Percentiles rank a stretch among this genome's conserved stretches.
Conservation (phyloP, 2,797 vertebrate species). For the Alosa sapidissima region DNA sequence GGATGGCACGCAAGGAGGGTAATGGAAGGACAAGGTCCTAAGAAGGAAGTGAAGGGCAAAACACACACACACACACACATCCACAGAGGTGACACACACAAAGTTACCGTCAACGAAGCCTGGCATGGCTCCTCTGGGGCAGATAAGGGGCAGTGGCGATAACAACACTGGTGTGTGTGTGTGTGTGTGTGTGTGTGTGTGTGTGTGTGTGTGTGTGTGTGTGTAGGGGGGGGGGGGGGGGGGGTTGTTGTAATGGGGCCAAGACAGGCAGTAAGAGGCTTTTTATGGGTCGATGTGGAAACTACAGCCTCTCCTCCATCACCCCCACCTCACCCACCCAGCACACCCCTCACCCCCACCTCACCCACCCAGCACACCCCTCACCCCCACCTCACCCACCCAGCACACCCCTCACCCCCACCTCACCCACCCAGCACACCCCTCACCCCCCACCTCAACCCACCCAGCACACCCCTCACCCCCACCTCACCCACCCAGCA, state of each 20-base stretch:
- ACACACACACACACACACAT: not conserved
- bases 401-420: no score
- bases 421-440: no score
- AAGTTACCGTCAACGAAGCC: not conserved
- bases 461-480: no score
- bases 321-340: not conserved
- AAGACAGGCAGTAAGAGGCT: not conserved
- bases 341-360: not conserved
- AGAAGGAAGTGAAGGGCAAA: not conserved
- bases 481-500: not conserved
- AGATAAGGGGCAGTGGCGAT: not conserved
- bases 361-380: no score
- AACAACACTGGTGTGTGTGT: not conserved
- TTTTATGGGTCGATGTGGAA: constrained; percentile 14
- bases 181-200: not conserved
- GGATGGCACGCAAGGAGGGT: not conserved
- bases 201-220: no score
- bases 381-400: no score
- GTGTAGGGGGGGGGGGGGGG: not conserved
- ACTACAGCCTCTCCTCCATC: not conserved
- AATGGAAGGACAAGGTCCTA: not conserved
- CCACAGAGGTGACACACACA: not conserved
- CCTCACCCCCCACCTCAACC: no score
- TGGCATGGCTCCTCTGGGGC: not conserved
- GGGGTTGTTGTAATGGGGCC: not conserved